A percentile compares a stretch with the other conserved stretches of the same genome.
These are phyloP conservation scores for Crotalus horridus DNA, from an alignment of 2,113 vertebrate genomes.

Conservation along the genomic window DNA sequence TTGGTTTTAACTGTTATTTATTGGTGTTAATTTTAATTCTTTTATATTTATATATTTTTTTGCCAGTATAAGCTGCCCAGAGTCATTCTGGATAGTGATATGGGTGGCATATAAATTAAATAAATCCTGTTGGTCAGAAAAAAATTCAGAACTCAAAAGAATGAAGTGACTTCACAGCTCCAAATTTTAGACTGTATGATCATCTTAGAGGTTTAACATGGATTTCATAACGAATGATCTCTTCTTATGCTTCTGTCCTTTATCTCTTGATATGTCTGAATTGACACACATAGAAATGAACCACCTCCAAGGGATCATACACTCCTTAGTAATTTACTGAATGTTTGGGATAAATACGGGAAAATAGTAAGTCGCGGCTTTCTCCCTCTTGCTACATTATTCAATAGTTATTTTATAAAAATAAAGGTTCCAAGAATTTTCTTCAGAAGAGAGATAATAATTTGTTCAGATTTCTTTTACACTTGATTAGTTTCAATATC, in stretches of 20 bases:
- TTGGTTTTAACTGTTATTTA: too few relatives aligned
- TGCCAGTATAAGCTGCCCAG: neutral
- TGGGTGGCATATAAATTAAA: neutral
- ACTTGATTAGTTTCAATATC: neutral
- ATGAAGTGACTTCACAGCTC: neutral
- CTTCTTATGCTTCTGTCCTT: neutral
- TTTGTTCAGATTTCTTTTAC: neutral
- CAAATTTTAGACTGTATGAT: neutral
- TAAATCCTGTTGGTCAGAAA: neutral
- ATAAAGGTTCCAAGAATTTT: neutral
- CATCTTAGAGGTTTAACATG: neutral
- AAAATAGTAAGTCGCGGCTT: neutral
- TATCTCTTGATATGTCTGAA: neutral
- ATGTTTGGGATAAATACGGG: neutral
- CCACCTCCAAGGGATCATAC: neutral
- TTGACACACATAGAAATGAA: neutral
- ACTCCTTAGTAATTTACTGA: neutral
- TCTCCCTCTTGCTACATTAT: neutral
- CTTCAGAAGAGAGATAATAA: neutral
- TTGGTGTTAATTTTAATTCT: too few relatives aligned
- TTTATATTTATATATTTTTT: neutral
- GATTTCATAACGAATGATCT: neutral
- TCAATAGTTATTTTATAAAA: neutral
- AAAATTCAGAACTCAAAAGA: neutral
- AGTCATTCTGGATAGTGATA: neutral